Base-by-base conservation (phyloP, 1,140 invertebrate species). In the Euwallacea fornicatus region DNA sequence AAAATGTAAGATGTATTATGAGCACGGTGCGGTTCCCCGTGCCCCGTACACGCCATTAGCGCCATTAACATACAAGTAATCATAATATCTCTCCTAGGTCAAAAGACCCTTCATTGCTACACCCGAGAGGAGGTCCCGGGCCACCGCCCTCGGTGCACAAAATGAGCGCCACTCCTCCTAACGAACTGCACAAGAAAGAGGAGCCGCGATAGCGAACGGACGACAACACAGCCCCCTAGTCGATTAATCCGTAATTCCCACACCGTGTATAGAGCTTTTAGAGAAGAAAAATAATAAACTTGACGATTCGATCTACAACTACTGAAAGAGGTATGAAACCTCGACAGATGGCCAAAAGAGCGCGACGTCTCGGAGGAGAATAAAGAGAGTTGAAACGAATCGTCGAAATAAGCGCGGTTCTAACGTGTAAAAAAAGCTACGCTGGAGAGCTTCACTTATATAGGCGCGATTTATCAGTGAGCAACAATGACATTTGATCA, bases 41-140 rank as follows among this genome's bases (percentile, higher is more conserved):
- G 6, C 46, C 9, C 2, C 46, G 7, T 13, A 13, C 2, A 50
- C 9, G 46, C 46, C 13, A 50, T 33, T 33, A 33, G 21, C 46
- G 46, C 13, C 46, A 6, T 50, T 50, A 11, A 50, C 13, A 50
- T 33, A 33, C 21, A 33, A 33, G 4, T 33, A 33, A 33, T 33
- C 4, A 33, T 33, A 33, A 33, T 33, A 33, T 33, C 4, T 33
- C 21, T 33, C 43, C 43, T 13, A 72, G 70, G 41, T 64, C 81
- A 7, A 72, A 72, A 78, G 88, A 89, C 74, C 87, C 87, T 3
- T 87, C 85, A 72, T 83, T 88, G 6, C 85, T 88, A 75, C 81
- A 82, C 71, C 59, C 81, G 42, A 74, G 81, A 72, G 74, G 65
- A 9, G 77, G 73, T n/a, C 78, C 72, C 11, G 76, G 75, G 10